These are phyloP conservation scores for Tipula helvola DNA, from an alignment of 2,888 invertebrate genomes.

Conservation along the genomic window DNA sequence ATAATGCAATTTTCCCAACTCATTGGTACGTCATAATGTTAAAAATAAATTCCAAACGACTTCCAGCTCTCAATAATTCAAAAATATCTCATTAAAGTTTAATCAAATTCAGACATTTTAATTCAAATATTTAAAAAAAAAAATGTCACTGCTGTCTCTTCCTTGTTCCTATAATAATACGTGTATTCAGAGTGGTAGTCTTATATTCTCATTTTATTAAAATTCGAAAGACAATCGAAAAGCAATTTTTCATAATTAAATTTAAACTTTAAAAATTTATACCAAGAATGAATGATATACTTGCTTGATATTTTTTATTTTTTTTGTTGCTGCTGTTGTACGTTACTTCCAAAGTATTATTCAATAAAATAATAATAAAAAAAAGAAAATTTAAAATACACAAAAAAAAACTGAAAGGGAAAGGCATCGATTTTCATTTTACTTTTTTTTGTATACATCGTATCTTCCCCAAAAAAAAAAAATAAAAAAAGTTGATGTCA, in stretches of 20 bases:
- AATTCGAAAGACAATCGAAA: background rate
- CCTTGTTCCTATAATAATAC: background rate
- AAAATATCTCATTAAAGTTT: background rate
- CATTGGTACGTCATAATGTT: no score
- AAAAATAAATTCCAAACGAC: background rate
- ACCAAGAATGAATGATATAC: background rate
- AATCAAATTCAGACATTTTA: background rate
- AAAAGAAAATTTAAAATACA: background rate
- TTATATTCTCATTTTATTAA: background rate
- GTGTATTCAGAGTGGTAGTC: no score
- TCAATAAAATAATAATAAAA: background rate
- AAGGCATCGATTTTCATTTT: background rate
- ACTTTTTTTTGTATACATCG: background rate
- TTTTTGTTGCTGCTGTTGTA: background rate
- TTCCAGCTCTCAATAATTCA: background rate
- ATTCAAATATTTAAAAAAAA: background rate
- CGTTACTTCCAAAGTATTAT: background rate
- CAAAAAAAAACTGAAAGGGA: background rate
- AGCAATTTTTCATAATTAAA: background rate
- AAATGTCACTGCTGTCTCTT: background rate
- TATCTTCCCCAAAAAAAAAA: background rate
- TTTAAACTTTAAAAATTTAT: background rate
- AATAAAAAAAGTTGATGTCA: constrained; percentile 4
- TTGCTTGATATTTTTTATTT: background rate
- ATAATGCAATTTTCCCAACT: no score